Evolutionary conservation across 2,113 vertebrate genomes (phyloP).

Genomic region (Tretioscincus oriximinensis): DNA sequence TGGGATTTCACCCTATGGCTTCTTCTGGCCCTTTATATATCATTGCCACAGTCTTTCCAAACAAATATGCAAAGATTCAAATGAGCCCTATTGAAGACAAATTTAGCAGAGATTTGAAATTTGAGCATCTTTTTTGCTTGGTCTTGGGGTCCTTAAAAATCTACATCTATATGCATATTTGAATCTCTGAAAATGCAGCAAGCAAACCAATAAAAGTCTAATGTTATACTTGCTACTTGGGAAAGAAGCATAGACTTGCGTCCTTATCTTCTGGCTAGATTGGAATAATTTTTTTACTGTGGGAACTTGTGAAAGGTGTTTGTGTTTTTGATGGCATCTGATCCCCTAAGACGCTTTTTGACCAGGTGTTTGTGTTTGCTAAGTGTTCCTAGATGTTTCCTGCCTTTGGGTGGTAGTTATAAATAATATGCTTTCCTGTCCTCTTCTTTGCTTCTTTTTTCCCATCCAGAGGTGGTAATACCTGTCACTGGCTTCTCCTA

Average conservation of each 20-base stretch:
- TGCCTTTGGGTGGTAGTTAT: slow-evolving; percentile 51
- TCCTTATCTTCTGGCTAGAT: background rate
- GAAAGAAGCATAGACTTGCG: background rate
- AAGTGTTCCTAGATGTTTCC: slow-evolving; percentile 41
- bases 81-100: no score
- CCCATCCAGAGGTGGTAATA: slow-evolving; percentile 82
- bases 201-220: background rate
- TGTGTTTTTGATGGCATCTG: slow-evolving; percentile 28
- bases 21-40: no score
- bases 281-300: background rate
- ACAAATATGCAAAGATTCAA: no score
- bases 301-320: slow-evolving; percentile 17
- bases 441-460: slow-evolving; percentile 76
- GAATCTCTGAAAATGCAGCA: background rate
- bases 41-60: no score
- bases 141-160: no score
- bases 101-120: no score
- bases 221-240: background rate
- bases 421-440: slow-evolving; percentile 61
- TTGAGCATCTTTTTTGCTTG: no score
- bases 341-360: slow-evolving; percentile 6
- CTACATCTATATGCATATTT: no score
- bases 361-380: slow-evolving; percentile 45
- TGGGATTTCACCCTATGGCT: no score
- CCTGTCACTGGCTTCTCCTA: slow-evolving; percentile 77